phyloP scores from a whole-genome alignment of 2,113 vertebrate genomes.

The Entomyzon cyanotis region DNA sequence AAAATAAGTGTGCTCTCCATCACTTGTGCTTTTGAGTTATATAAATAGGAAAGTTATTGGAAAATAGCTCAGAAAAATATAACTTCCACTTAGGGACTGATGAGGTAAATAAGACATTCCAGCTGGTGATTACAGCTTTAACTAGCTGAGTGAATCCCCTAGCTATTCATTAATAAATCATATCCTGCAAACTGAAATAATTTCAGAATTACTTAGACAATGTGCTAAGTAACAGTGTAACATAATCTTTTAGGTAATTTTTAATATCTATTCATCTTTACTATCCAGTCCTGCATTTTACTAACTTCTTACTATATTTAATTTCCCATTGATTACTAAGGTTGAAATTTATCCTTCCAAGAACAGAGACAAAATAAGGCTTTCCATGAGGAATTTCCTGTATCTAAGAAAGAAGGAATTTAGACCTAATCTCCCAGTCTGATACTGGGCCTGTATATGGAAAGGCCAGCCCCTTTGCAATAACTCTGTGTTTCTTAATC shows the following conservation, averaged over 20 bases:
- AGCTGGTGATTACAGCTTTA: conserved; percentile 49
- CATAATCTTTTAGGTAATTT: background rate
- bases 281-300: background rate
- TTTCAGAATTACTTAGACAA: conserved; percentile 21
- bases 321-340: background rate
- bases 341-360: background rate
- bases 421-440: background rate
- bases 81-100: conserved; percentile 28
- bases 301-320: background rate
- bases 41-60: conserved; percentile 51
- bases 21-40: conserved; percentile 49
- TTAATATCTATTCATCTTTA: background rate
- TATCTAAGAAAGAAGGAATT: background rate
- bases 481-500: background rate
- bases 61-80: conserved; percentile 63
- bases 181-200: background rate
- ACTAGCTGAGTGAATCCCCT: conserved; percentile 32
- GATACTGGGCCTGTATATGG: background rate
- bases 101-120: conserved; percentile 47
- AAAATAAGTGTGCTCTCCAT: conserved; percentile 2
- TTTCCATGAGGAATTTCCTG: background rate
- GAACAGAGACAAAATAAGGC: background rate
- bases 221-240: background rate
- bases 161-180: conserved; percentile 38
- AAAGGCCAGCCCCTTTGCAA: background rate